A percentile compares a stretch with the other conserved stretches of the same genome.
phyloP scores from a whole-genome alignment of 1,140 invertebrate species.

The Papilio polyxenes region DNA sequence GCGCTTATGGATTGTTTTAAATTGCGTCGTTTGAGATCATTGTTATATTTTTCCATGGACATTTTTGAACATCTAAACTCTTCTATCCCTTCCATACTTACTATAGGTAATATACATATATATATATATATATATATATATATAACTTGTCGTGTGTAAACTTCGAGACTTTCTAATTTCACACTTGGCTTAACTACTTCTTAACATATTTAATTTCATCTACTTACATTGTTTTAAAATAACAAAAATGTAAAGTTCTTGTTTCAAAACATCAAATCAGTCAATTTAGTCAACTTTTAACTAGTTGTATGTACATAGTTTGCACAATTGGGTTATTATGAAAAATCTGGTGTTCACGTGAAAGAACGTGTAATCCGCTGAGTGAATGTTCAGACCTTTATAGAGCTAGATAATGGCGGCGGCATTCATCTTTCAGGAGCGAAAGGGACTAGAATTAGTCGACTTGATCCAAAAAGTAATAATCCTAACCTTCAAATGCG shows the following conservation, averaged over 20 bases:
- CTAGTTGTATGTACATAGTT: background rate
- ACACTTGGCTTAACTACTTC: background rate
- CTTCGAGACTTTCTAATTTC: no score
- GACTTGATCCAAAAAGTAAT: background rate
- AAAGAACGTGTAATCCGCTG: constrained; percentile 49
- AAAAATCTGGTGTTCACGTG: constrained; percentile 46
- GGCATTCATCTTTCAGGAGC: background rate
- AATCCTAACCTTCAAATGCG: no score
- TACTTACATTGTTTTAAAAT: background rate
- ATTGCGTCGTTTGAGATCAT: background rate
- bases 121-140: no score
- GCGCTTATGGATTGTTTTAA: background rate
- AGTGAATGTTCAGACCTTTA: constrained; percentile 46
- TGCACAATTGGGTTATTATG: constrained; percentile 23
- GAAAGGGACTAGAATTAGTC: background rate
- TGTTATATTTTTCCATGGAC: background rate
- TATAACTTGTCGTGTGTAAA: no score
- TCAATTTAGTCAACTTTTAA: background rate
- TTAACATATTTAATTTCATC: background rate
- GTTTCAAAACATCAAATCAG: no score
- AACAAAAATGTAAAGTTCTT: no score
- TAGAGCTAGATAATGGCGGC: constrained; percentile 41
- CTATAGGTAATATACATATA: no score
- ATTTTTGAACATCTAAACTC: no score
- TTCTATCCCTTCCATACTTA: no score